A percentile compares a stretch with the other conserved stretches of the same genome.
These are phyloP conservation scores for Perizoma affinitatum DNA, from an alignment of 2,888 invertebrate species.

Conservation along the genomic window DNA sequence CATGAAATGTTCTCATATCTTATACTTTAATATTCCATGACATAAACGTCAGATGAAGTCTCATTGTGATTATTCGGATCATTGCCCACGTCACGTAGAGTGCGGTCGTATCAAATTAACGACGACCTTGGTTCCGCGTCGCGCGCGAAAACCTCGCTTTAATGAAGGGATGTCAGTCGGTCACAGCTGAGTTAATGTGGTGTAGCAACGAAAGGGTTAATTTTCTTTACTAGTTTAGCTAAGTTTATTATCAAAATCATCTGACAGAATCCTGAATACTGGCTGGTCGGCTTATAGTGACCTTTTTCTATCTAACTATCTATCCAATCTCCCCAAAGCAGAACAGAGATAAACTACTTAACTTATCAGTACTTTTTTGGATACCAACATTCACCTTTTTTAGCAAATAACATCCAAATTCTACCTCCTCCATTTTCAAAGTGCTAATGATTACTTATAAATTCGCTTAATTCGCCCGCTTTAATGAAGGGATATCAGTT, in stretches of 20 bases:
- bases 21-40: background rate
- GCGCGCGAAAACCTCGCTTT: constrained; percentile 6
- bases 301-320: too few relatives aligned
- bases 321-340: too few relatives aligned
- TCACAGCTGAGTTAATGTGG: background rate
- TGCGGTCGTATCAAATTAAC: constrained; percentile 14
- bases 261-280: too few relatives aligned
- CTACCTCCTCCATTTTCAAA: too few relatives aligned
- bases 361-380: too few relatives aligned
- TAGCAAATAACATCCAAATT: too few relatives aligned
- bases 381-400: too few relatives aligned
- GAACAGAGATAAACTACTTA: too few relatives aligned
- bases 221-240: background rate
- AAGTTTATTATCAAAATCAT: too few relatives aligned
- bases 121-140: constrained; percentile 10
- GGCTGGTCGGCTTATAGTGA: too few relatives aligned
- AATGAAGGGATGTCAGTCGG: background rate
- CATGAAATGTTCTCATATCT: too few relatives aligned
- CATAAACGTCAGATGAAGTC: constrained; percentile 4
- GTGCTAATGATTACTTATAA: background rate
- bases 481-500: background rate
- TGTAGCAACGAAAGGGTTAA: background rate
- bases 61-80: constrained; percentile 14
- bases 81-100: constrained; percentile 14
- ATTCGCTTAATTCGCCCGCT: background rate